Percentiles rank a stretch among this genome's conserved stretches.
These are phyloP conservation scores for Mellivora capensis DNA, from an alignment of 2,113 vertebrate genomes.

Conservation along the genomic window DNA sequence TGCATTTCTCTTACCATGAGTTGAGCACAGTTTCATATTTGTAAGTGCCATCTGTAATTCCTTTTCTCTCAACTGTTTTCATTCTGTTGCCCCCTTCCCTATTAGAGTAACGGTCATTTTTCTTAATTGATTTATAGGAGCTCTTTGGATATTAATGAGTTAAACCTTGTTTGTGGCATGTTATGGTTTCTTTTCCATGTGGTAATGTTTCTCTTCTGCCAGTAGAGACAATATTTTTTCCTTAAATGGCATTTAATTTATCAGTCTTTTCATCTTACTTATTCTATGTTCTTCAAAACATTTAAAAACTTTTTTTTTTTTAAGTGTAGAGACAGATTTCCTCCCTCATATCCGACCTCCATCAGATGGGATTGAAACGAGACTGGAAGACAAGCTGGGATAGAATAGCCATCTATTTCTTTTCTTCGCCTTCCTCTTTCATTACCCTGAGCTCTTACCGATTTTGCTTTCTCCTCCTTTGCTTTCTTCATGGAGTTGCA, in stretches of 20 bases:
- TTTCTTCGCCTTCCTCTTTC: neutral
- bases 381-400: neutral
- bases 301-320: neutral
- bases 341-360: neutral
- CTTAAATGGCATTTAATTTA: neutral
- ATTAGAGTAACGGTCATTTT: neutral
- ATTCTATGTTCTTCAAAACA: neutral
- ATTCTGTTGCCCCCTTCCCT: neutral
- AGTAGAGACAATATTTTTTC: neutral
- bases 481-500: neutral
- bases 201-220: neutral
- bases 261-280: neutral
- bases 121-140: neutral
- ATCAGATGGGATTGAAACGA: neutral
- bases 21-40: neutral
- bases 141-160: slow-evolving; percentile 1
- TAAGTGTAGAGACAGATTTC: neutral
- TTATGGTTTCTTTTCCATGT: neutral
- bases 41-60: neutral
- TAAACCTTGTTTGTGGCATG: neutral
- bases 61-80: neutral
- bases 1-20: neutral
- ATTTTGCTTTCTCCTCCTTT: neutral
- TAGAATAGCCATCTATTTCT: neutral
- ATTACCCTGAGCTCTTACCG: neutral